phyloP scores from a whole-genome alignment of 2,888 invertebrate genomes.

The Tineola bisselliella region DNA sequence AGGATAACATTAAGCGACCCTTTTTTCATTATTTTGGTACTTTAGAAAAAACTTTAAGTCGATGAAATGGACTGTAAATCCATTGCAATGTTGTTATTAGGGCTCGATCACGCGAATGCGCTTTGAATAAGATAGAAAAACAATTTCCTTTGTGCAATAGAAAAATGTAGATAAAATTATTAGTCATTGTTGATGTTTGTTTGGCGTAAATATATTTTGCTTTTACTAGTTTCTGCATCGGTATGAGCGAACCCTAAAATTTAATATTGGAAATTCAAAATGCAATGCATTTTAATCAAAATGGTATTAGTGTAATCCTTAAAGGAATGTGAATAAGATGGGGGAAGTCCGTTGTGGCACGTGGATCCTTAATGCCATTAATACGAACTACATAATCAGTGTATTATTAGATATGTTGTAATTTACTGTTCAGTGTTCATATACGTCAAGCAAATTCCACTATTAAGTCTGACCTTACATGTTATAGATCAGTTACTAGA shows the following conservation, averaged over 20 bases:
- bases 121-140: not conserved
- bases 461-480: too few species aligned
- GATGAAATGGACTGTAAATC: conserved; percentile 10
- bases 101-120: conserved; percentile 3
- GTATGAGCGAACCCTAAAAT: conserved; percentile 41
- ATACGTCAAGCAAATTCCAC: too few species aligned
- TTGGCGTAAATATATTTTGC: not conserved
- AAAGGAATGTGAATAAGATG: conserved; percentile 34
- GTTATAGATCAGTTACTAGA: too few species aligned
- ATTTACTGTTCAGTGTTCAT: too few species aligned
- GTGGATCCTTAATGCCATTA: not conserved
- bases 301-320: conserved; percentile 62
- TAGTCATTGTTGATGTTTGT: not conserved
- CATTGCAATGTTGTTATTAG: conserved; percentile 10
- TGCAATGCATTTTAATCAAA: conserved; percentile 61
- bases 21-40: not conserved
- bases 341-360: conserved; percentile 1
- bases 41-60: conserved; percentile 5
- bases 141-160: conserved; percentile 12
- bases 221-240: not conserved
- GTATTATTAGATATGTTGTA: not conserved
- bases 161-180: not conserved
- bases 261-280: conserved; percentile 54
- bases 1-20: not conserved
- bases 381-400: not conserved